A percentile compares a stretch with the other conserved stretches of the same genome.
Evolutionary conservation across 2,888 invertebrate species (phyloP).

Genomic region (Mimas tiliae): DNA sequence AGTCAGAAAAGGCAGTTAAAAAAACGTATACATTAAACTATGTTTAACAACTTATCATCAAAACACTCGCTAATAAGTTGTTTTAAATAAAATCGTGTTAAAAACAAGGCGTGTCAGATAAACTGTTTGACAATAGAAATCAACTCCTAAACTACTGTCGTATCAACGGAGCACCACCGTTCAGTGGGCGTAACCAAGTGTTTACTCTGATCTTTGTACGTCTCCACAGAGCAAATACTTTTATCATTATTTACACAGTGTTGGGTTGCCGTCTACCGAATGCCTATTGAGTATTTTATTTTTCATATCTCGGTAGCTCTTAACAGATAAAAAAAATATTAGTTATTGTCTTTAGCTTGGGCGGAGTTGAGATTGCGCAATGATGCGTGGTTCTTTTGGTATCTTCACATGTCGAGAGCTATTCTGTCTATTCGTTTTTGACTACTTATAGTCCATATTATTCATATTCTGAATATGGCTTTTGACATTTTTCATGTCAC

Average conservation of each 20-base stretch:
- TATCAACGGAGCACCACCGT: constrained; percentile 58
- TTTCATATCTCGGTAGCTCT: constrained; percentile 55
- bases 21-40: background rate
- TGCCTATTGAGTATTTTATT: constrained; percentile 61
- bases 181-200: constrained; percentile 72
- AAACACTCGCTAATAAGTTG: background rate
- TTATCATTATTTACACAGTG: constrained; percentile 80
- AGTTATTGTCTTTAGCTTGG: constrained; percentile 53
- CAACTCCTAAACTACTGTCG: constrained; percentile 53
- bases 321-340: constrained; percentile 57
- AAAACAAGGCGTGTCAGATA: constrained; percentile 15
- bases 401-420: constrained; percentile 23
- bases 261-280: constrained; percentile 73
- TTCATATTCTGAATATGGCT: background rate
- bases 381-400: constrained; percentile 34
- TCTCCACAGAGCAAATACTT: constrained; percentile 78
- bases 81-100: no score
- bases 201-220: constrained; percentile 79
- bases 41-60: background rate
- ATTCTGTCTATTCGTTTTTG: background rate
- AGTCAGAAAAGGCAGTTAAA: no score
- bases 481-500: background rate
- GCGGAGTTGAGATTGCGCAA: constrained; percentile 29
- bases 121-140: constrained; percentile 39
- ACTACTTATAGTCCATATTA: background rate